phyloP scores from a whole-genome alignment of 92 coral and sea anemone genomes.

The Diadumene lineata region DNA sequence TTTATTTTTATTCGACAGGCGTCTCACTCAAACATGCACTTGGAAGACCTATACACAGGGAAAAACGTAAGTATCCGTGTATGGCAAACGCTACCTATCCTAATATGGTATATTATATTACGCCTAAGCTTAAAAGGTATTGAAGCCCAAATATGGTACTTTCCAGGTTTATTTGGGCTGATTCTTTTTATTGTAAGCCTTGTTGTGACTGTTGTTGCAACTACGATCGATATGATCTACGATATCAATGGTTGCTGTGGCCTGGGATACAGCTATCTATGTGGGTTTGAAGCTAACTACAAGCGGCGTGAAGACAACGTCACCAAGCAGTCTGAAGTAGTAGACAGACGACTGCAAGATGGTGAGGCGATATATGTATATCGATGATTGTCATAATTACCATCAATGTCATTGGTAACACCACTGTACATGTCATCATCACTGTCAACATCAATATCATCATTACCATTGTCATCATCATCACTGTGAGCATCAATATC shows the following conservation, averaged over 20 bases:
- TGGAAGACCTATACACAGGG: background rate
- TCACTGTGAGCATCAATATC: no score
- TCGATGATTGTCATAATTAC: no score
- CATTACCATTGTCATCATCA: no score
- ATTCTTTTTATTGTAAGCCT: conserved; percentile 10
- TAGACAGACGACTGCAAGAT: conserved; percentile 13
- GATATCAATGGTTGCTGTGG: conserved; percentile 36
- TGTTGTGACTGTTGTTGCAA: conserved; percentile 17
- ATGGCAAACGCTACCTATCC: no score
- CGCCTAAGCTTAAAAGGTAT: background rate
- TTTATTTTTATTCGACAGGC: background rate
- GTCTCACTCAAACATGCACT: background rate
- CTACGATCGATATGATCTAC: conserved; percentile 20
- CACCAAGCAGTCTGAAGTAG: background rate
- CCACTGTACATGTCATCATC: no score
- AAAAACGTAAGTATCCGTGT: background rate
- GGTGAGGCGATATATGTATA: background rate
- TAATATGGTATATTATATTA: no score
- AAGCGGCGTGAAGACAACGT: background rate
- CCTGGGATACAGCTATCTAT: conserved; percentile 7
- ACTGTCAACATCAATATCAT: no score
- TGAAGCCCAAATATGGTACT: background rate
- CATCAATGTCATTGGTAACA: no score
- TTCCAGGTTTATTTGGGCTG: conserved; percentile 12
- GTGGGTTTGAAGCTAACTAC: conserved; percentile 13